A percentile compares a stretch with the other conserved stretches of the same genome.
phyloP scores from a whole-genome alignment of 2,113 vertebrate genomes.

The Mormyrus lacerda region DNA sequence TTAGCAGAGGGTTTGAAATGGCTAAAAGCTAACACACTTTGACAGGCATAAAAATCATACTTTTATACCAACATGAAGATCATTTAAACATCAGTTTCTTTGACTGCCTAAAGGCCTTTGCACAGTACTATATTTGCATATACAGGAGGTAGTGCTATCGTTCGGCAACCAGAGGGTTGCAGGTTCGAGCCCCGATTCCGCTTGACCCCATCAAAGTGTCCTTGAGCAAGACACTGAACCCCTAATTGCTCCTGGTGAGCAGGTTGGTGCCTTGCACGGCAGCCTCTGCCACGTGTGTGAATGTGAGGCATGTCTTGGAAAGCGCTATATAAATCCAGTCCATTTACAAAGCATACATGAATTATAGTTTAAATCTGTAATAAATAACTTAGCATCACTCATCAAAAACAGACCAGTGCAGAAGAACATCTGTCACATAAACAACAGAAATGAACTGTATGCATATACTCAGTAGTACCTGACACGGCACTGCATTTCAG shows the following conservation, averaged over 20 bases:
- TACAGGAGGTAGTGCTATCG: too few relatives aligned
- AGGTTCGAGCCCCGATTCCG: too few relatives aligned
- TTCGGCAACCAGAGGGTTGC: too few relatives aligned
- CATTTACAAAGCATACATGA: background rate
- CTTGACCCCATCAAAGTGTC: too few relatives aligned
- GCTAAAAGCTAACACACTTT: background rate
- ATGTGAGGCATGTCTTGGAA: too few relatives aligned
- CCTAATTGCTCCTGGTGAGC: too few relatives aligned
- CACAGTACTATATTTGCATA: background rate
- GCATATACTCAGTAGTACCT: background rate
- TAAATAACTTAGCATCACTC: background rate
- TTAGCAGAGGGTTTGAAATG: background rate
- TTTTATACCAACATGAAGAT: background rate
- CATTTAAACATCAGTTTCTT: background rate
- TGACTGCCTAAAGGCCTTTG: background rate
- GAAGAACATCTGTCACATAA: background rate
- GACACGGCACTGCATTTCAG: conserved; percentile 4
- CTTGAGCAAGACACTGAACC: too few relatives aligned
- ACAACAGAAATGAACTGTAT: background rate
- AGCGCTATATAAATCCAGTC: too few relatives aligned
- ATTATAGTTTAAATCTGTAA: background rate
- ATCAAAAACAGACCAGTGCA: background rate
- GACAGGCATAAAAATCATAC: background rate
- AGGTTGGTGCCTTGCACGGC: too few relatives aligned
- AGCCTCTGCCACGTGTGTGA: too few relatives aligned